Percentiles rank a stretch among this genome's conserved stretches.
phyloP scores from a whole-genome alignment of 2,888 invertebrate genomes.

The Cephus sareptanus region DNA sequence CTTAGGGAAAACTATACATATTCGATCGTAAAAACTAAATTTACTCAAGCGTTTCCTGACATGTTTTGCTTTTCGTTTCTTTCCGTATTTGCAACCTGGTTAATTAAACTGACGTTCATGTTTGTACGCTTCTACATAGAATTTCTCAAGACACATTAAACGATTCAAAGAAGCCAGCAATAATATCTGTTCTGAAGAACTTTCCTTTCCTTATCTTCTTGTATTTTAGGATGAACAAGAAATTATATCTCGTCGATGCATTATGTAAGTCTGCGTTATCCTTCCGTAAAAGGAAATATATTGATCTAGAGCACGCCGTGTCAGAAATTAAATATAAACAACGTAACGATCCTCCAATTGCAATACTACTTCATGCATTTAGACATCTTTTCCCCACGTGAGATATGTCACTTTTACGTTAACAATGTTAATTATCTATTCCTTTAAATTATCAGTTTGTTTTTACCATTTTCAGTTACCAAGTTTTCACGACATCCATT shows the following conservation, averaged over 20 bases:
- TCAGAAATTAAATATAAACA: not conserved
- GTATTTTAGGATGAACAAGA: not conserved
- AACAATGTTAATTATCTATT: too few species aligned
- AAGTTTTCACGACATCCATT: not conserved
- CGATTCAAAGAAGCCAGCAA: not conserved
- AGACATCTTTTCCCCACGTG: too few species aligned
- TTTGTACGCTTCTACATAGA: not conserved
- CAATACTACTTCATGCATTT: not conserved
- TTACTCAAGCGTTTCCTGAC: not conserved
- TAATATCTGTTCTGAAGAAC: not conserved
- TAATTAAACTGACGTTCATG: not conserved
- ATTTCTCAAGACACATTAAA: not conserved
- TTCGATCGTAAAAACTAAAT: not conserved
- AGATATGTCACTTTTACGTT: too few species aligned
- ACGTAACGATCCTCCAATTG: not conserved
- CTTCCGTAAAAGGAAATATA: not conserved
- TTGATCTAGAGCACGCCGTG: not conserved
- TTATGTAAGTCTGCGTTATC: not conserved
- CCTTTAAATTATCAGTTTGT: too few species aligned
- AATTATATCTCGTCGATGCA: not conserved
- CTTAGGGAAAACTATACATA: not conserved
- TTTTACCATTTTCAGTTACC: not conserved
- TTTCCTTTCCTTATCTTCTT: not conserved
- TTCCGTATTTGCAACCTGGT: not conserved
- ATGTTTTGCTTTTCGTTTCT: not conserved